Evolutionary conservation across 2,797 vertebrate genomes (phyloP).

Genomic region (Notamacropus eugenii): DNA sequence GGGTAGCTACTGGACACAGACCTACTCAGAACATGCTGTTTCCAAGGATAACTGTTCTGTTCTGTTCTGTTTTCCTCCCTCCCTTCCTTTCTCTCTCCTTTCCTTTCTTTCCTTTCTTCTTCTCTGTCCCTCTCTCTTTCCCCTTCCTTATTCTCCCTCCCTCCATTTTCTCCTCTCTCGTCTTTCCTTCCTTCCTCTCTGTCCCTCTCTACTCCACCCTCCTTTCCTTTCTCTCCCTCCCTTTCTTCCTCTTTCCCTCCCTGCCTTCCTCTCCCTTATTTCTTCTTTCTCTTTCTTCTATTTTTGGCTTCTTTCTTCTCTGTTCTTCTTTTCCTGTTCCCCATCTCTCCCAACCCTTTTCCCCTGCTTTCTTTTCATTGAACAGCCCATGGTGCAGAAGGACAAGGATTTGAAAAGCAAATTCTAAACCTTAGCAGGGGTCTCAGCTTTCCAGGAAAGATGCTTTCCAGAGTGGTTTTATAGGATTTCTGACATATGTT

Average conservation of each 20-base stretch:
- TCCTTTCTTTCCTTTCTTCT: background rate
- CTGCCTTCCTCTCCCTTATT: no score
- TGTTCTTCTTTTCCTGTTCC: no score
- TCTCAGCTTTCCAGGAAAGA: slow-evolving; percentile 73
- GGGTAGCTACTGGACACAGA: slow-evolving; percentile 67
- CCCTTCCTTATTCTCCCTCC: no score
- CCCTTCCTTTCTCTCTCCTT: background rate
- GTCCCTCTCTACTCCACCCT: background rate
- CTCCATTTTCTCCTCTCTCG: rapidly evolving
- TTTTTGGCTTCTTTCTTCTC: background rate
- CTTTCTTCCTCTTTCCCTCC: no score
- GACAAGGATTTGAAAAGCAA: slow-evolving; percentile 64
- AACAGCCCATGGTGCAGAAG: slow-evolving; percentile 27
- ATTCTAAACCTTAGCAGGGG: slow-evolving; percentile 66
- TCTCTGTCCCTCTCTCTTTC: no score
- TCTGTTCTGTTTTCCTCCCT: background rate
- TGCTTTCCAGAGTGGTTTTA: slow-evolving; percentile 73
- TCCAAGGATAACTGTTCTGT: slow-evolving; percentile 65
- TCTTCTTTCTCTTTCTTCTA: rapidly evolving
- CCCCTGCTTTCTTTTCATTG: background rate
- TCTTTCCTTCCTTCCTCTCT: rapidly evolving
- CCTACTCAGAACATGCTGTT: slow-evolving; percentile 41
- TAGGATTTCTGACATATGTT: slow-evolving; percentile 73
- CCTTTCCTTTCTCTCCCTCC: no score
- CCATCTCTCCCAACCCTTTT: no score